These are phyloP conservation scores for Serranus cabrilla DNA, from an alignment of 2,797 vertebrate genomes.

Conservation along the genomic window DNA sequence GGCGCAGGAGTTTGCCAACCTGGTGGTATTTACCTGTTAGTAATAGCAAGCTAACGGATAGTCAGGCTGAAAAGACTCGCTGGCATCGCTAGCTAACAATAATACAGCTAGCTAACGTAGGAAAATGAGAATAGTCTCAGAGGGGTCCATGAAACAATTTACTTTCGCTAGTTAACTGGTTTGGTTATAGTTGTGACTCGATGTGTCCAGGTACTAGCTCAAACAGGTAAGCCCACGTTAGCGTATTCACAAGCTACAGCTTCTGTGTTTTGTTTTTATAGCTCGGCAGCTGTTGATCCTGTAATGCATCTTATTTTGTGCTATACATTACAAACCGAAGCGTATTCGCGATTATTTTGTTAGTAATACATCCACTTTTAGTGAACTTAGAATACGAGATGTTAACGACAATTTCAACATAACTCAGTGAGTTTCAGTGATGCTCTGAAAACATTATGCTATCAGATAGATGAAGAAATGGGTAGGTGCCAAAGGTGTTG, in stretches of 20 bases:
- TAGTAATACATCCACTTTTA: background rate
- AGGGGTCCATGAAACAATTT: background rate
- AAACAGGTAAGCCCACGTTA: conserved; percentile 33
- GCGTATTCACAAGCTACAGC: conserved; percentile 35
- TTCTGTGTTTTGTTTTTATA: conserved; percentile 65
- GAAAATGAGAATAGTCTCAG: background rate
- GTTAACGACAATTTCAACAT: background rate
- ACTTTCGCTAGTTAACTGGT: background rate
- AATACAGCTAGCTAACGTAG: conserved; percentile 37
- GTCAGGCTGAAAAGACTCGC: conserved; percentile 40
- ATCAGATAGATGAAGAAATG: background rate
- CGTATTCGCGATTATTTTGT: background rate
- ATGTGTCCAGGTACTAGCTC: background rate
- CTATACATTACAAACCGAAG: background rate
- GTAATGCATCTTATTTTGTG: background rate
- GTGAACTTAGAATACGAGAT: background rate
- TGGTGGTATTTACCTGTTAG: conserved; percentile 39
- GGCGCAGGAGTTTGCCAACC: background rate
- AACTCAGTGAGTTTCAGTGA: background rate
- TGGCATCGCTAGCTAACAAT: conserved; percentile 55
- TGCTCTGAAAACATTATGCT: background rate
- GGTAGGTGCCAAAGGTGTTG: background rate
- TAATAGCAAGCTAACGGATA: conserved; percentile 59
- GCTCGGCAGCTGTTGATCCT: conserved; percentile 41
- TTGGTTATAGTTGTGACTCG: background rate